A percentile compares a stretch with the other conserved stretches of the same genome.
These are phyloP conservation scores for Florisuga fusca DNA, from an alignment of 2,797 vertebrate species.

Conservation along the genomic window DNA sequence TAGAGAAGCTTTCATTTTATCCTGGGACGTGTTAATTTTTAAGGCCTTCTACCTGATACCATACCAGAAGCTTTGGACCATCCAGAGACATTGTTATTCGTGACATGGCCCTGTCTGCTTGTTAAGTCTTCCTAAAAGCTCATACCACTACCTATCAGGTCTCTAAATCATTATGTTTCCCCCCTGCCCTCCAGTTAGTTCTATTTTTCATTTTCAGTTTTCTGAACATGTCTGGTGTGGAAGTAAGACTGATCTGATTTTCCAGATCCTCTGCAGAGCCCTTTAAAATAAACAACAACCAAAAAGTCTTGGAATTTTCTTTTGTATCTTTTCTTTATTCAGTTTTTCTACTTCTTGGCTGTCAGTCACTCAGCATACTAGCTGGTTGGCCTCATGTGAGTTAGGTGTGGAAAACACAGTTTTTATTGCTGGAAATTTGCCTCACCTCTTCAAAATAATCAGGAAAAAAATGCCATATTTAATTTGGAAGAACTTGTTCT, in stretches of 20 bases:
- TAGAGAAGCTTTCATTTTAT: not conserved
- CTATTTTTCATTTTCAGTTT: constrained; percentile 6
- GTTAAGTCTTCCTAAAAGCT: not conserved
- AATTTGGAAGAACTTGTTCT: not conserved
- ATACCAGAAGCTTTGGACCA: not conserved
- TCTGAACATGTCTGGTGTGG: not conserved
- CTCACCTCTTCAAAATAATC: not conserved
- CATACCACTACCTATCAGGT: not conserved
- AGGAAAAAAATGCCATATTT: not conserved
- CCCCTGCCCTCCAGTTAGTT: not conserved
- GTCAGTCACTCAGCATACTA: not conserved
- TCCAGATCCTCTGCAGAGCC: not conserved
- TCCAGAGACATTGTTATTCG: not conserved
- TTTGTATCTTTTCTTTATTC: not conserved
- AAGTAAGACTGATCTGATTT: not conserved
- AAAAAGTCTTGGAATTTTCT: not conserved
- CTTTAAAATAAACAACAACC: not conserved
- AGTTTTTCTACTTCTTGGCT: not conserved
- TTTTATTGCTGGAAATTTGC: not conserved
- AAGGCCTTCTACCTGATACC: not conserved
- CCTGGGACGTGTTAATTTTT: not conserved
- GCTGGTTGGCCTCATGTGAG: not conserved
- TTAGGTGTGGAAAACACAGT: not conserved
- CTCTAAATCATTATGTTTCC: not conserved
- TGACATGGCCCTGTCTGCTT: not conserved